Percentiles rank a stretch among this genome's conserved stretches.
Conservation (phyloP, 2,888 invertebrate species). For the Apodemia zela region DNA sequence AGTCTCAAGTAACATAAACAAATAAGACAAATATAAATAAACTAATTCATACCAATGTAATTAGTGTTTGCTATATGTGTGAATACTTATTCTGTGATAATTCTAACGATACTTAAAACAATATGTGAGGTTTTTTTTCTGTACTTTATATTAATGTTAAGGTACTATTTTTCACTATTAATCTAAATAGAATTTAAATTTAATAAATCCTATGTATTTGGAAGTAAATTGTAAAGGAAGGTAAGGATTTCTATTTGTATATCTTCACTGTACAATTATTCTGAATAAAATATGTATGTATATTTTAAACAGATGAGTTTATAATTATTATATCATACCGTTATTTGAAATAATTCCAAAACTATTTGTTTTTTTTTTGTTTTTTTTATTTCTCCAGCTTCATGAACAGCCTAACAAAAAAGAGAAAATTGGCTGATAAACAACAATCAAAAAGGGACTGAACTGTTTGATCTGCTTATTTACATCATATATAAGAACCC, state of each 20-base stretch:
- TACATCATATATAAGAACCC: no score
- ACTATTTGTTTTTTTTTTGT: no score
- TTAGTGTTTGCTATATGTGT: neutral
- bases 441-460: no score
- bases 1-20: neutral
- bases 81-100: neutral
- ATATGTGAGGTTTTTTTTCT: constrained; percentile 35
- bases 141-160: constrained; percentile 32
- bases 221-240: neutral
- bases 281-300: no score
- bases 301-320: no score
- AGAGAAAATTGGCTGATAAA: no score
- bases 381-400: no score
- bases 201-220: neutral
- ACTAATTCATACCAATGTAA: neutral
- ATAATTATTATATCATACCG: no score
- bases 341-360: no score
- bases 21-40: neutral
- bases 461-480: no score
- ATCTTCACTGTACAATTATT: neutral
- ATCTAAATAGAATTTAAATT: neutral
- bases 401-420: no score
- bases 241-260: neutral
- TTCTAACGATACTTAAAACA: constrained; percentile 20
- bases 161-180: constrained; percentile 24